phyloP scores from a whole-genome alignment of 2,797 vertebrate species.

The Ctenosaura bakeri region DNA sequence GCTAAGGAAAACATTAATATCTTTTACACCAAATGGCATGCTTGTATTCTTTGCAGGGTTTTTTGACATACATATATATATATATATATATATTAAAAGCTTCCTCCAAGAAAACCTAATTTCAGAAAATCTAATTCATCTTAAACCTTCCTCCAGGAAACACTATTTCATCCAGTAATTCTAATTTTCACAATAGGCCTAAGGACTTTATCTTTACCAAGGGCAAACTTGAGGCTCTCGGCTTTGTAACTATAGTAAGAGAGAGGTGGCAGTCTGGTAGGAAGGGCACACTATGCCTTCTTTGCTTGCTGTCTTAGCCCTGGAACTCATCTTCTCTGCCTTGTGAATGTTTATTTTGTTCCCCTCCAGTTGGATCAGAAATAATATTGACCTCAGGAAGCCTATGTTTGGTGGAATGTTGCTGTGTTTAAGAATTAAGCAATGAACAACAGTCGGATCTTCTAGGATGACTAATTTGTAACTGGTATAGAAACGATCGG shows the following conservation, averaged over 20 bases:
- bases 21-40: constrained; percentile 42
- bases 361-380: neutral
- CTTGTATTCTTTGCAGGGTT: neutral
- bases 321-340: neutral
- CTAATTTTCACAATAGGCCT: neutral
- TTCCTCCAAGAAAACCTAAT: constrained; percentile 7
- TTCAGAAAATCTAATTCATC: constrained; percentile 26
- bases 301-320: neutral
- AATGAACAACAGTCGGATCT: no score
- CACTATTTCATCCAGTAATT: constrained; percentile 9
- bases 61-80: neutral
- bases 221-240: neutral
- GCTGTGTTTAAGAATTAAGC: no score
- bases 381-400: neutral
- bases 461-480: no score
- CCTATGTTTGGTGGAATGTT: neutral
- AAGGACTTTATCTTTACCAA: neutral
- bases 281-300: neutral
- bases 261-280: no score
- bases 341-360: neutral
- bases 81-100: neutral
- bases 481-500: no score
- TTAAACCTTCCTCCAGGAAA: constrained; percentile 10
- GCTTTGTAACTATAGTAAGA: neutral
- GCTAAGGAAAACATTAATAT: constrained; percentile 54